Base-by-base conservation (phyloP, 2,797 vertebrate species). In the Otolemur crassicaudatus region DNA sequence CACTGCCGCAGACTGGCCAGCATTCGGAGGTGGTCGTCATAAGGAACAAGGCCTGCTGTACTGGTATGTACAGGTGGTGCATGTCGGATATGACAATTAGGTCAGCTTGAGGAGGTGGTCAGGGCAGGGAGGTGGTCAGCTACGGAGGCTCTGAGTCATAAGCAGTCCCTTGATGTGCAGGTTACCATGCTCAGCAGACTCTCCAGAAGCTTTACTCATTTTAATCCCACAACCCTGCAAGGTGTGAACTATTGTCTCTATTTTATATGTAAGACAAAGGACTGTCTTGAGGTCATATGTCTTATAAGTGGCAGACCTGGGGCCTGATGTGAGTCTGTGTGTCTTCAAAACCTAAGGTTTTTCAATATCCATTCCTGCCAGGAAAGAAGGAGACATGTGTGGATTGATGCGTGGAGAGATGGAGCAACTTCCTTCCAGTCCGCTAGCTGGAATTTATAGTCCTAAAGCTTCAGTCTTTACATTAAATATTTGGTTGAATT, bases 401-500 rank as follows among this genome's bases (percentile, higher is more conserved):
- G 2, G 73, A 56, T 8, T 7, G 27, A 70, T 17, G 31, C 4
- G 4, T 7, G 37, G 27, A 12, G 46, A 27, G 1, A 12, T 10
- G 25, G 69, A 80, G n/a, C 29, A 22, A 46, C 40, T 43, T 19
- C 60, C 86, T 93, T 80, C 63, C 1, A 0, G 65, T 43, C 34
- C 17, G 5, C 34, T 43, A 49, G 20, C 76, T 61, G 19, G 70
- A 80, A 87, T 94, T 90, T 83, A 76, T 67, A 91, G 31, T 29
- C 56, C 70, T 70, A 61, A 58, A 29, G 56, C 3, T 65, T 46
- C 20, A 23, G 27, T 61, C 67, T 97, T 95, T 72, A 17, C 83
- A 70, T 40, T 72, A 69, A 80, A 17, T 63, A 82, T 73, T 86
- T 92, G 75, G 69, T 25, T 65, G 90, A 61, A 37, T 34, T 93